Percentiles rank a stretch among this genome's conserved stretches.
Conservation (phyloP, 2,797 vertebrate genomes). For the Enteromius afrohamiltoni region DNA sequence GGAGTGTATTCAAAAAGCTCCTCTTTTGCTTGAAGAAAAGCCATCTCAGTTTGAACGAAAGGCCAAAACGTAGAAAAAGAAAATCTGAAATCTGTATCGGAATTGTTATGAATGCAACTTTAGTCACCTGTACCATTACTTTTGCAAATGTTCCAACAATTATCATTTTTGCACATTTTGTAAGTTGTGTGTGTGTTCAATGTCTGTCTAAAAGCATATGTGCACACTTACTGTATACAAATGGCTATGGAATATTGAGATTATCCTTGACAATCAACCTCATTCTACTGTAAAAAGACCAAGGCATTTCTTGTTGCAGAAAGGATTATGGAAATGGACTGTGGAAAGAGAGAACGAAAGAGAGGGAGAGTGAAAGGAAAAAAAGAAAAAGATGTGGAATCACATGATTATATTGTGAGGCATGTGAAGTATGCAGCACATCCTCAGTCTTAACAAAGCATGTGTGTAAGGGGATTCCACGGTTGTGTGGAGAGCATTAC, state of each 20-base stretch:
- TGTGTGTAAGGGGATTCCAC: constrained; percentile 60
- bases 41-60: not conserved
- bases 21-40: not conserved
- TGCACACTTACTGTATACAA: not conserved
- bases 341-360: constrained; percentile 57
- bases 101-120: not conserved
- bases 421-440: constrained; percentile 46
- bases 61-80: too few species aligned
- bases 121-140: not conserved
- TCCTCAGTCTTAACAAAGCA: constrained; percentile 59
- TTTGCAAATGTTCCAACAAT: not conserved
- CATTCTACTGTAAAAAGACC: constrained; percentile 28
- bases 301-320: constrained; percentile 32
- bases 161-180: not conserved
- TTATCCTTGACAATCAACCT: constrained; percentile 50
- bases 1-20: too few species aligned
- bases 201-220: not conserved
- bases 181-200: not conserved
- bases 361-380: constrained; percentile 41
- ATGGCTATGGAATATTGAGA: not conserved
- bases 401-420: constrained; percentile 60
- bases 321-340: constrained; percentile 61
- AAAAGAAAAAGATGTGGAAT: constrained; percentile 58
- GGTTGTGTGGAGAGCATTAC: constrained; percentile 50
- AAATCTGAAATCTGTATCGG: too few species aligned